Conservation (phyloP, 2,888 invertebrate species). For the Strigamia maritima region DNA sequence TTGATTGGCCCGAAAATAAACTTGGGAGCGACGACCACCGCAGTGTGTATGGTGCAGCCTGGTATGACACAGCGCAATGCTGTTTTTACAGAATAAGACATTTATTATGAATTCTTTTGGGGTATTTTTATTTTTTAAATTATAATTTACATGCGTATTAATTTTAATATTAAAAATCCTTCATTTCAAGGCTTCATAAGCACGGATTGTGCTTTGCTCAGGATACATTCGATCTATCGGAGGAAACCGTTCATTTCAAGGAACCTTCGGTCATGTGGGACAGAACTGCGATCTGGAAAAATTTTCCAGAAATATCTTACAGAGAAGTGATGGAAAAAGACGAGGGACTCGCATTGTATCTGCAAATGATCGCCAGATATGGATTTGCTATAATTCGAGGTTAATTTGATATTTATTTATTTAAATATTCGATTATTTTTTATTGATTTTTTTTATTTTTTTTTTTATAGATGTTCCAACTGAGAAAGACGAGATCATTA, state of each 20-base stretch:
- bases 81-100: background rate
- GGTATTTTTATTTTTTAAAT: background rate
- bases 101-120: background rate
- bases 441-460: background rate
- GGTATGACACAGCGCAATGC: constrained; percentile 44
- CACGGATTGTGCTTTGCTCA: constrained; percentile 49
- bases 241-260: constrained; percentile 42
- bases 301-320: constrained; percentile 49
- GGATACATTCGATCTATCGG: constrained; percentile 47
- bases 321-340: constrained; percentile 49
- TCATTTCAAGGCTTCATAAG: constrained; percentile 47
- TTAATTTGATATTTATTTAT: background rate
- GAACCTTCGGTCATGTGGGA: constrained; percentile 48
- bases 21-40: constrained; percentile 44
- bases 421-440: background rate
- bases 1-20: constrained; percentile 47
- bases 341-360: constrained; percentile 47
- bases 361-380: constrained; percentile 49
- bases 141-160: background rate
- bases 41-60: constrained; percentile 47
- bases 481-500: constrained; percentile 46
- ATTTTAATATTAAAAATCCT: background rate
- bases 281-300: constrained; percentile 47
- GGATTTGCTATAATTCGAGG: constrained; percentile 49
- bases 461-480: constrained; percentile 46